Conservation (phyloP, 2,113 vertebrate species). For the Agelaius tricolor region DNA sequence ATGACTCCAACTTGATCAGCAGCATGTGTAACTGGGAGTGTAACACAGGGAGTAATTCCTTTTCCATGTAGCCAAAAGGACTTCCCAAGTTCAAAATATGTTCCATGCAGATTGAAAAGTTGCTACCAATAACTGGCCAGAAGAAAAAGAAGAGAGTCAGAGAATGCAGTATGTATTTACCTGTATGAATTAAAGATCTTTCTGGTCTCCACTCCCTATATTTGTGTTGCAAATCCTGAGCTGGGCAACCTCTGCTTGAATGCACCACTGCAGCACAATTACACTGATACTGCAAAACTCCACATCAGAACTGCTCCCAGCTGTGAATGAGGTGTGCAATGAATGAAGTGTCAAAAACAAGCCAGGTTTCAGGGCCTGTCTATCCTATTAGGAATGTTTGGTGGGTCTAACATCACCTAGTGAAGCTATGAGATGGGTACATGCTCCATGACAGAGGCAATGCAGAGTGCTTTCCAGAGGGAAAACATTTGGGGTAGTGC, state of each 20-base stretch:
- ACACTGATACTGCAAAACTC: background rate
- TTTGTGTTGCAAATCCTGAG: background rate
- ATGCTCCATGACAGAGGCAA: background rate
- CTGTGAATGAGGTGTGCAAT: background rate
- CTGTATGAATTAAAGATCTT: background rate
- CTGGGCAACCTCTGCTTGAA: background rate
- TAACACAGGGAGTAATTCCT: background rate
- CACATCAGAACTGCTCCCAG: background rate
- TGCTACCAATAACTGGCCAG: background rate
- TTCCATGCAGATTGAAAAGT: background rate
- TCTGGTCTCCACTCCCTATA: background rate
- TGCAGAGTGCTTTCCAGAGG: background rate
- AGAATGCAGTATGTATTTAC: background rate
- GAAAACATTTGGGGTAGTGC: background rate
- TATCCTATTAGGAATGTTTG: background rate
- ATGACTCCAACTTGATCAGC: background rate
- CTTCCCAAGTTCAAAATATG: background rate
- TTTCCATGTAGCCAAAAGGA: background rate
- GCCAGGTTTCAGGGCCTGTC: background rate
- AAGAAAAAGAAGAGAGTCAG: background rate
- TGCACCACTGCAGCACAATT: accelerated
- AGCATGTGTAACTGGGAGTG: background rate
- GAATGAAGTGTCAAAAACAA: background rate
- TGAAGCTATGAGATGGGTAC: background rate
- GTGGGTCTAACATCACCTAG: background rate